Evolutionary conservation across 1,140 invertebrate genomes (phyloP).

Genomic region (Aphelinus atriplicis): DNA sequence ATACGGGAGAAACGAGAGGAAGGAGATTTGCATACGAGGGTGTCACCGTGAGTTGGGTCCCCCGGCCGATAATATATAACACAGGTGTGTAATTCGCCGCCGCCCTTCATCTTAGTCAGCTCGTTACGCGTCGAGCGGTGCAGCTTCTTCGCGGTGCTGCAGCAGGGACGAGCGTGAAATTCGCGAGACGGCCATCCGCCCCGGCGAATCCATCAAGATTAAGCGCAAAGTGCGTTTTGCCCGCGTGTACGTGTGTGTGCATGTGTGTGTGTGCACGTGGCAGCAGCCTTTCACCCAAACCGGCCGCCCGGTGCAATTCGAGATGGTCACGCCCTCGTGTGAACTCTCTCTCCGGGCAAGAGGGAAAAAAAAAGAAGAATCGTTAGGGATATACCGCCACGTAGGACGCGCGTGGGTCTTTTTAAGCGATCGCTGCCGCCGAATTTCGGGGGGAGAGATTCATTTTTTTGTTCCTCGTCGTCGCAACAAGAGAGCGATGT

Average conservation of each 20-base stretch:
- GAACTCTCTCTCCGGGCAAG: not conserved
- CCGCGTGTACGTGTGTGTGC: not conserved
- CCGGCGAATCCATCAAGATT: constrained; percentile 42
- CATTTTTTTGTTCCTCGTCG: too few species aligned
- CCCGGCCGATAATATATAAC: constrained; percentile 2
- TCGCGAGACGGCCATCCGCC: constrained; percentile 5
- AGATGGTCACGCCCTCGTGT: constrained; percentile 24
- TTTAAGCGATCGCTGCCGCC: too few species aligned
- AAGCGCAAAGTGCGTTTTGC: constrained; percentile 36
- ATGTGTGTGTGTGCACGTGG: not conserved
- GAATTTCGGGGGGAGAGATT: too few species aligned
- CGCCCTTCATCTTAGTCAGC: not conserved
- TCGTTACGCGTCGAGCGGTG: constrained; percentile 13
- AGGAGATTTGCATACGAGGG: constrained; percentile 23
- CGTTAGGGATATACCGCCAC: not conserved
- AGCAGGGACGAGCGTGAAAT: constrained; percentile 33
- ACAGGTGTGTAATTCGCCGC: constrained; percentile 18
- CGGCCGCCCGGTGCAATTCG: constrained; percentile 1
- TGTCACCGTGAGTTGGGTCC: constrained; percentile 8
- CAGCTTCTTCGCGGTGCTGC: too few species aligned
- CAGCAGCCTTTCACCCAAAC: constrained; percentile 15
- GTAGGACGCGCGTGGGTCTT: too few species aligned
- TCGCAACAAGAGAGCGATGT: too few species aligned
- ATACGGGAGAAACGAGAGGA: not conserved
- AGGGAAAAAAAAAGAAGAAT: constrained; percentile 14